Evolutionary conservation across 2,113 vertebrate genomes (phyloP), one percentile per base, ranked within the genome.

Genomic region (Phylloscopus trochiloides): DNA sequence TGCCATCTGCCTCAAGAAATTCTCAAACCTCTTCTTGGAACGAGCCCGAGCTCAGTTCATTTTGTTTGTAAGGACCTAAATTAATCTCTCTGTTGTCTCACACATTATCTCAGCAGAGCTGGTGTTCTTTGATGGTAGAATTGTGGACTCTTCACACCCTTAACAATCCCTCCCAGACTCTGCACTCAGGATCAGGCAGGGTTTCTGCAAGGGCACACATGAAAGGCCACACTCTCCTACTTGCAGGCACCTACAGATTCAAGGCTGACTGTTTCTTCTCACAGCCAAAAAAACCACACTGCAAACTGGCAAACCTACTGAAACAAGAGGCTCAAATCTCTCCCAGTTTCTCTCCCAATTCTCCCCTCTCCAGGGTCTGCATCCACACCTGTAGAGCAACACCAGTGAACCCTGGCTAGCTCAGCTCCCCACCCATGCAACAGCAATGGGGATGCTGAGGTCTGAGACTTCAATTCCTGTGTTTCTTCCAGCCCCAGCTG

Each of bases 91-190:
- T 83, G 62, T 62, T 76, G 54, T 75, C 78, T 83, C 87, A 61
- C 78, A 90, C 87, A 42, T 16, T 75, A 66, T 32, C 78, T 94
- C 94, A 88, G 91, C 84, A 94, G 90, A 66, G 77, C 74, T 86
- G 70, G 29, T 83, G 80, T 72, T 86, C 58, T 75, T 74, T 90
- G 71, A 86, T 20, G 43, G 77, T 9, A n/a, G 51, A 91, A 52
- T 31, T 2, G 2, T 59, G 40, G 51, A 48, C 63, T 85, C 38
- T 74, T 74, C 31, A 74, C 17, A 67, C 25, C 31, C 66, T 54
- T 38, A 84, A 42, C 36, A 68, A 48, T 22, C 73, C 29, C 81
- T 80, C 13, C 32, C 28, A 85, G 63, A 28, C 42, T 61, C 57
- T 82, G 50, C 3, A 8, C 14, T 90, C 34, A 59, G 52, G 66